Percentiles rank a stretch among this genome's conserved stretches.
Conservation (phyloP, 2,888 invertebrate genomes). For the Drosophila seclusa region DNA sequence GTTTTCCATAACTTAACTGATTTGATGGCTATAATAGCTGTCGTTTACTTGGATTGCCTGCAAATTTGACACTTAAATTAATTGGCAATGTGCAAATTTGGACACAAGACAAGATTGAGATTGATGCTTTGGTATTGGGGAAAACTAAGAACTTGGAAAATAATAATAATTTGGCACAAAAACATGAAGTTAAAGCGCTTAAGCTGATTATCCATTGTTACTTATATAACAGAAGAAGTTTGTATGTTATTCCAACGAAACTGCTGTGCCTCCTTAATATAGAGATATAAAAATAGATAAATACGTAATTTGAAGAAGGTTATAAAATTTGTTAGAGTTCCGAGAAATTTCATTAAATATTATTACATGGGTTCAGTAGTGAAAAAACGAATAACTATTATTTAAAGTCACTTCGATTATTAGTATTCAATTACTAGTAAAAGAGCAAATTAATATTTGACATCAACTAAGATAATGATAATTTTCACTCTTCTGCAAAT, state of each 20-base stretch:
- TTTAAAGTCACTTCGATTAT: neutral
- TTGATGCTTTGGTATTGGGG: neutral
- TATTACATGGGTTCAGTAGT: neutral
- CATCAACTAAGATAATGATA: neutral
- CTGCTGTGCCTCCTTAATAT: neutral
- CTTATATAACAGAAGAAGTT: neutral
- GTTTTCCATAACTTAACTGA: constrained; percentile 2
- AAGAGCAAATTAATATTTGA: neutral
- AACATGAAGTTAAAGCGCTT: neutral
- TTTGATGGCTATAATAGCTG: constrained; percentile 10
- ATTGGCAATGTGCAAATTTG: constrained; percentile 14
- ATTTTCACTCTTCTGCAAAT: neutral
- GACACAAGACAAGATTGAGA: neutral
- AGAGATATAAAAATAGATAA: neutral
- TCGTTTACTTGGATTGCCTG: constrained; percentile 8
- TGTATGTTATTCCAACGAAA: neutral
- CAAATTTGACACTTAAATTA: constrained; percentile 34
- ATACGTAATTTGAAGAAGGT: neutral
- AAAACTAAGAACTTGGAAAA: neutral
- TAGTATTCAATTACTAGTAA: neutral
- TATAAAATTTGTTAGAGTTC: neutral
- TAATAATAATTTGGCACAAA: neutral
- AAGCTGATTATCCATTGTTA: neutral
- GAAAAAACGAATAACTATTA: neutral
- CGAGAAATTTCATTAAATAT: neutral